phyloP scores from a whole-genome alignment of 2,888 invertebrate species.

The Scaptodrosophila latifasciaeformis region DNA sequence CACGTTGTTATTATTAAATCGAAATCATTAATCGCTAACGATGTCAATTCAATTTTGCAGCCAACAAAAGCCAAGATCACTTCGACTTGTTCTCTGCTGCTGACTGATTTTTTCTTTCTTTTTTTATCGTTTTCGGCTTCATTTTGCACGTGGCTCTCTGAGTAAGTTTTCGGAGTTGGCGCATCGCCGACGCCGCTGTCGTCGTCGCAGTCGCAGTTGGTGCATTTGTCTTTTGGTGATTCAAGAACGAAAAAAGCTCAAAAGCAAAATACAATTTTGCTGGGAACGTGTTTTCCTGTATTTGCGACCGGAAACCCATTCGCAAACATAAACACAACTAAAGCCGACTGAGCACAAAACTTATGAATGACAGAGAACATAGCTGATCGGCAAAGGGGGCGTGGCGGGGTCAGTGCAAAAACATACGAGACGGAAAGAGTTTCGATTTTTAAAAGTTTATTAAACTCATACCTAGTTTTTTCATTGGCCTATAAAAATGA shows the following conservation, averaged over 20 bases:
- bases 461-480: conserved; percentile 22
- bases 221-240: conserved; percentile 15
- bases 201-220: conserved; percentile 24
- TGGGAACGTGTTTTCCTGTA: conserved; percentile 55
- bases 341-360: conserved; percentile 31
- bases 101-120: background rate
- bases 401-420: background rate
- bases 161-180: conserved; percentile 11
- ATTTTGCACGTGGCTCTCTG: background rate
- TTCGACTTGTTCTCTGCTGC: background rate
- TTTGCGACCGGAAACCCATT: conserved; percentile 56
- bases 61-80: no score
- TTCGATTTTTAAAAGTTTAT: conserved; percentile 29
- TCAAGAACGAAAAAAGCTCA: conserved; percentile 39
- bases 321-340: conserved; percentile 56
- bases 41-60: conserved; percentile 39
- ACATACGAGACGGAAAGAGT: background rate
- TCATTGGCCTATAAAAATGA: background rate
- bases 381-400: conserved; percentile 11
- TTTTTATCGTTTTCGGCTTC: conserved; percentile 15
- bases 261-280: conserved; percentile 45
- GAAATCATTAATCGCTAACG: conserved; percentile 41
- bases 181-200: conserved; percentile 7
- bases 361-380: conserved; percentile 37
- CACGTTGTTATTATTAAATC: conserved; percentile 13